Conservation (phyloP, 2,113 vertebrate genomes). For the Centropus unirufus region DNA sequence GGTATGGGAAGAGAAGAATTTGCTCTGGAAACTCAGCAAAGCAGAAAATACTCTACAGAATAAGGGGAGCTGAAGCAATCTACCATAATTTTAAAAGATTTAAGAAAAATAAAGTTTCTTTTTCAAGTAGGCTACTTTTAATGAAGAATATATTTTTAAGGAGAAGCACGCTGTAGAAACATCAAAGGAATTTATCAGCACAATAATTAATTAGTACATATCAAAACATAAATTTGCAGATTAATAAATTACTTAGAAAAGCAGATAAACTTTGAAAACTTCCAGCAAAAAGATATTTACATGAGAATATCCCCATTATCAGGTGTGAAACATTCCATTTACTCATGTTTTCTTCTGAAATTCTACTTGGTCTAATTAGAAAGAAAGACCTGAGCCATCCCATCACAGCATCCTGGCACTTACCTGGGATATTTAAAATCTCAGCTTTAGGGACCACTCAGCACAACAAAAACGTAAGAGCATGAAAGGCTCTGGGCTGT, state of each 20-base stretch:
- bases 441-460: not conserved
- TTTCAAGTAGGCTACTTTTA: not conserved
- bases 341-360: not conserved
- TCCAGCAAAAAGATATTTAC: not conserved
- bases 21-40: not conserved
- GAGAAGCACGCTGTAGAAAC: not conserved
- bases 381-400: not conserved
- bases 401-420: too few species aligned
- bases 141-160: not conserved
- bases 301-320: not conserved
- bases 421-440: not conserved
- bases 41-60: not conserved
- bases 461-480: rapidly evolving
- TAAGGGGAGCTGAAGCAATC: not conserved
- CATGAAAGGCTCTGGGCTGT: not conserved
- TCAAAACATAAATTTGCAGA: not conserved
- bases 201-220: not conserved
- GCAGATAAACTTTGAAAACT: not conserved
- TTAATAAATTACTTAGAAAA: not conserved
- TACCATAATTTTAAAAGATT: not conserved
- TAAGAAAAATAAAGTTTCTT: not conserved
- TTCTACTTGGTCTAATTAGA: not conserved
- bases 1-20: not conserved
- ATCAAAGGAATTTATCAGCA: not conserved
- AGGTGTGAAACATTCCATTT: not conserved